Conservation (phyloP, 2,113 vertebrate genomes). For the Brevimyrus niger region DNA sequence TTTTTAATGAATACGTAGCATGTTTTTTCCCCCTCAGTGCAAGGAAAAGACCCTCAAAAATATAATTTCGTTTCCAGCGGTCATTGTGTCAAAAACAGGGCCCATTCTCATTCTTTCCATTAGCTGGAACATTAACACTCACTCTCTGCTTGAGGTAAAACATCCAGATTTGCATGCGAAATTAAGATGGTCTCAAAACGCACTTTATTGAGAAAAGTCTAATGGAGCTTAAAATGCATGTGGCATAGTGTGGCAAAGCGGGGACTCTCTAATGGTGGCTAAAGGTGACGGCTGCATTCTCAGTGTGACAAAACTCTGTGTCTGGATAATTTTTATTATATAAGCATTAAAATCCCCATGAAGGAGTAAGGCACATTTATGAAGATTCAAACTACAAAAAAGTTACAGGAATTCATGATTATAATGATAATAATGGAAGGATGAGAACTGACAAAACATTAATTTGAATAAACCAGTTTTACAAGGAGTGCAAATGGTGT, state of each 20-base stretch:
- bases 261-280: background rate
- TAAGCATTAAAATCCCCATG: background rate
- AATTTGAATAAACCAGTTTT: slow-evolving; percentile 13
- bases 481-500: background rate
- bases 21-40: background rate
- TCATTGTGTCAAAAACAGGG: background rate
- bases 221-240: background rate
- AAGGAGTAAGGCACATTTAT: slow-evolving; percentile 14
- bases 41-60: no score
- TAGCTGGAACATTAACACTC: background rate
- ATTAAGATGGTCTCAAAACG: background rate
- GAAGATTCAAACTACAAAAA: background rate
- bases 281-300: background rate
- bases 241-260: background rate
- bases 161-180: background rate
- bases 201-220: slow-evolving; percentile 7
- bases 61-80: background rate
- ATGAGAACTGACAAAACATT: slow-evolving; percentile 39
- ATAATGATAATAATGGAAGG: background rate
- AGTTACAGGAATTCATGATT: background rate
- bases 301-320: background rate
- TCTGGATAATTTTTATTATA: background rate
- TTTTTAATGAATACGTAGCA: background rate
- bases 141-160: background rate
- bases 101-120: background rate